A percentile compares a stretch with the other conserved stretches of the same genome.
phyloP scores from a whole-genome alignment of 2,113 vertebrate species.

The Myotis brandtii region DNA sequence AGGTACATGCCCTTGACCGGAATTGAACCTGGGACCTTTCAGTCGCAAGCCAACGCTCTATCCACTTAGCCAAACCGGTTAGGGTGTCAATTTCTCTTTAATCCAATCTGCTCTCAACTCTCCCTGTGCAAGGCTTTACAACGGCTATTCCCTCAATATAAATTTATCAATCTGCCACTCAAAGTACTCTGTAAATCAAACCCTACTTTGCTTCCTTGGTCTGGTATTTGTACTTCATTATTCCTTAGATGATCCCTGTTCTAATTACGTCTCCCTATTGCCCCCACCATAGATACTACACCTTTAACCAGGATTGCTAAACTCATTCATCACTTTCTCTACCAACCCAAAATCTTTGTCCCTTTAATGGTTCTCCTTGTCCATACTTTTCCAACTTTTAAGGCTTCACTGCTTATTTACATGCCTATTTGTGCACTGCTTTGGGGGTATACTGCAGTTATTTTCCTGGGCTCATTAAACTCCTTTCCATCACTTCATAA shows the following conservation, averaged over 20 bases:
- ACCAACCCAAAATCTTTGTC: not conserved
- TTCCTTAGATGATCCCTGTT: not conserved
- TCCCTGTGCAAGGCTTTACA: not conserved
- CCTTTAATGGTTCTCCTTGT: not conserved
- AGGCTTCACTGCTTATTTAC: not conserved
- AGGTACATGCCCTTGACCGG: too few species aligned
- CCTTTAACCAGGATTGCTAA: not conserved
- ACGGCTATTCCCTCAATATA: not conserved
- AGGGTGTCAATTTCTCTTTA: not conserved
- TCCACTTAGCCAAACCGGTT: too few species aligned
- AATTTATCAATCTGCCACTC: not conserved
- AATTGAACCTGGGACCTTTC: too few species aligned
- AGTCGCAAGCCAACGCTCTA: too few species aligned
- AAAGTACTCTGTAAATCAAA: not conserved
- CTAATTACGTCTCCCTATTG: not conserved
- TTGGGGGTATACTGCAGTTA: not conserved
- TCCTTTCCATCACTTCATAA: not conserved
- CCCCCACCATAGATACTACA: not conserved
- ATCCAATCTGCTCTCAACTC: not conserved
- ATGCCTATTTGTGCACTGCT: not conserved
- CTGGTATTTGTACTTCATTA: not conserved
- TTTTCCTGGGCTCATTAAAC: not conserved
- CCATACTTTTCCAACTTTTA: conserved; percentile 1
- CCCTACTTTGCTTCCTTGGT: not conserved
- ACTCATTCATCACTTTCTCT: not conserved